Evolutionary conservation across 2,888 invertebrate genomes (phyloP), one percentile per base, ranked within the genome.

Genomic region (Cryptophagus acutangulus): DNA sequence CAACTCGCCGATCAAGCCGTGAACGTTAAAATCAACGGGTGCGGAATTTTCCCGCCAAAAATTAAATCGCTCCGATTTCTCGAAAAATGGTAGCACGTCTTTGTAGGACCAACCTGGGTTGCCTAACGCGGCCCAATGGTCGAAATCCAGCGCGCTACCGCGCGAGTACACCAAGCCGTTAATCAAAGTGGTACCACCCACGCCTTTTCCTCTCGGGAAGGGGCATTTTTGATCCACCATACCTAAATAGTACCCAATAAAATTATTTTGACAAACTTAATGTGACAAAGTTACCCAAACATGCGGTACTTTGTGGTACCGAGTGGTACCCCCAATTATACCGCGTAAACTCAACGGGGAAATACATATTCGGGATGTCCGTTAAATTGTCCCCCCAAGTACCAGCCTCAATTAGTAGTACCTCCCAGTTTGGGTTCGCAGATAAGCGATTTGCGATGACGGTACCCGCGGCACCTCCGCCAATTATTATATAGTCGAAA

Each of bases 251-350:
- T 6, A 20, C 20, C 20, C 6, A 20, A 20, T 6, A 20, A 20
- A 6, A 9, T 20, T 20, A 20, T 20, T 20, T 20, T 20, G 5
- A 9, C 20, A 9, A 6, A 20, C 5, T 20, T 5, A 20, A 20
- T 20, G 5, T 9, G 20, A 6, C 5, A 20, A 20, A 26, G 10
- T 20, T 26, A 26, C 59, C 41, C 43, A 43, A 20, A 42, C 84
- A 84, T 1, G 80, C 75, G 13, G 71, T 71, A 1, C 72, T 70
- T 53, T 84, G 82, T 0, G 76, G 78, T 52, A 80, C 78, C 46
- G 82, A 80, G 33, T 75, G 75, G 63, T 83, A 87, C 31, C 78
- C 78, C 85, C 86, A 87, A 48, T 84, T 78, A 55, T 79, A 80
- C 29, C 77, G 75, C 0, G 79, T 77, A 28, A 75, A 62, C 53